Percentiles rank a stretch among this genome's conserved stretches.
These are phyloP conservation scores for Campoplex nolae DNA, from an alignment of 2,888 invertebrate genomes.

Conservation along the genomic window DNA sequence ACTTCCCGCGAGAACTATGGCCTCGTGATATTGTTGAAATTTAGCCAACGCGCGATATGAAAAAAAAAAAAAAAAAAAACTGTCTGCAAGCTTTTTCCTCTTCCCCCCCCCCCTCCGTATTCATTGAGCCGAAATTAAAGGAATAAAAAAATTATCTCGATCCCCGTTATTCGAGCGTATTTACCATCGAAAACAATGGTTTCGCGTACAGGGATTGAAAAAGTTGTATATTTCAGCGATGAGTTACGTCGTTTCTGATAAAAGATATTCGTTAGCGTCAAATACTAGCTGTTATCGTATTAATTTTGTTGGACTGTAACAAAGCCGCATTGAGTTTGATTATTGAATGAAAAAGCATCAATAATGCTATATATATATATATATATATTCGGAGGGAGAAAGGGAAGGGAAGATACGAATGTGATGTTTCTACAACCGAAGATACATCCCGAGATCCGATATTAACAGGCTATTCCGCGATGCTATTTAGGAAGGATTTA, in stretches of 20 bases:
- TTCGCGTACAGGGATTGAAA: background rate
- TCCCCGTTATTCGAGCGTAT: conserved; percentile 17
- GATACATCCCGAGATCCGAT: background rate
- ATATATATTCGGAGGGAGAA: background rate
- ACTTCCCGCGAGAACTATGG: background rate
- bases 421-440: background rate
- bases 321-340: background rate
- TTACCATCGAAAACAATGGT: conserved; percentile 9
- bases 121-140: conserved; percentile 2
- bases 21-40: conserved; percentile 16
- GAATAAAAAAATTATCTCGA: conserved; percentile 11
- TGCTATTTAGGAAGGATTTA: background rate
- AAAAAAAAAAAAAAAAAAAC: background rate
- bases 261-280: conserved; percentile 5
- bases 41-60: background rate
- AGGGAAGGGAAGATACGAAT: background rate
- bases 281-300: conserved; percentile 4
- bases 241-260: conserved; percentile 4
- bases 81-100: background rate
- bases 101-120: background rate
- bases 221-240: background rate
- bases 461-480: background rate
- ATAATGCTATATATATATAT: too few species aligned
- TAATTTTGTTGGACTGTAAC: conserved; percentile 2
- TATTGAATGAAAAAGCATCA: background rate